A percentile compares a stretch with the other conserved stretches of the same genome.
Conservation (phyloP, 2,797 vertebrate species). For the Peromyscus attwateri region DNA sequence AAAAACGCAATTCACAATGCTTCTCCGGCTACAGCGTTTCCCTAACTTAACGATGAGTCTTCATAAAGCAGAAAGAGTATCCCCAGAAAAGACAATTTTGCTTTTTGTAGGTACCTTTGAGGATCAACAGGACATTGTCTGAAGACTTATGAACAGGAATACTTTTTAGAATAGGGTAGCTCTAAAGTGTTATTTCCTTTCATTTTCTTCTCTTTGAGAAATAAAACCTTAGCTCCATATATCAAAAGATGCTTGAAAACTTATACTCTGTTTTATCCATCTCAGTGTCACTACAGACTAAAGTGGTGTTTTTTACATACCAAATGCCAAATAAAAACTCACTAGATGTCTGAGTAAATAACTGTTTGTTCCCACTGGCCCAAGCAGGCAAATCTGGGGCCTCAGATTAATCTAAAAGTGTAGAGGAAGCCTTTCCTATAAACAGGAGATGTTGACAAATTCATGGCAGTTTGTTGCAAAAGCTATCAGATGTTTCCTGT, state of each 20-base stretch:
- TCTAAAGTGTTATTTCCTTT: conserved; percentile 54
- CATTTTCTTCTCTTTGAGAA: conserved; percentile 57
- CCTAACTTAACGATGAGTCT: conserved; percentile 41
- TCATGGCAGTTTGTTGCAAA: background rate
- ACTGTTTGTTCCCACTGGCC: background rate
- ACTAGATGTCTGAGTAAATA: conserved; percentile 3
- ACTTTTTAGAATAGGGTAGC: conserved; percentile 33
- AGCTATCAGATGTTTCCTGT: background rate
- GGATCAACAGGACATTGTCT: conserved; percentile 44
- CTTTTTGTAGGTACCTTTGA: background rate
- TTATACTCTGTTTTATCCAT: background rate
- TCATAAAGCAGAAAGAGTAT: conserved; percentile 12
- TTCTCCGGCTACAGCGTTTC: background rate
- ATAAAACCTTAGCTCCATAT: background rate
- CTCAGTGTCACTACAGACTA: background rate
- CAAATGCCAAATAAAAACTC: conserved; percentile 22
- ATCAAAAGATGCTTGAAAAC: conserved; percentile 41
- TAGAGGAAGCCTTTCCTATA: background rate
- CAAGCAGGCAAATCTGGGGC: background rate
- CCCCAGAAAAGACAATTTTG: background rate
- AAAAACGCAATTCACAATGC: conserved; percentile 2
- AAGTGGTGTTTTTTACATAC: background rate
- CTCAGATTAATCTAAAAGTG: background rate
- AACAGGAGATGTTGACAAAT: conserved; percentile 24
- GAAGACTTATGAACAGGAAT: conserved; percentile 27